Evolutionary conservation across 2,888 invertebrate genomes (phyloP).

Genomic region (Stramonita haemastoma): DNA sequence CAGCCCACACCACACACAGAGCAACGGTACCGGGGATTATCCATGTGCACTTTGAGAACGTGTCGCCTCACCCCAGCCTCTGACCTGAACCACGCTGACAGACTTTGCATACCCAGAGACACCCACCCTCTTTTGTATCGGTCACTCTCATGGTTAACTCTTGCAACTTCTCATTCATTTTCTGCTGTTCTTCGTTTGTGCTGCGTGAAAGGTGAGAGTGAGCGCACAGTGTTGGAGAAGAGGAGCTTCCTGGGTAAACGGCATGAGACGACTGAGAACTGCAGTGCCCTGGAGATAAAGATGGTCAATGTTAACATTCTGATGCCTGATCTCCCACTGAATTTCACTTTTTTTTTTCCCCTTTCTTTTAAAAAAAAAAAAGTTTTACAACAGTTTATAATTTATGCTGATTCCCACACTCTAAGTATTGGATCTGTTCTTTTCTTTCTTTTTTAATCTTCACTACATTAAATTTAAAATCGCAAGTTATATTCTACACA

Average conservation of each 20-base stretch:
- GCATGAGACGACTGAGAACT: not conserved
- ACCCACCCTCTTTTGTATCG: not conserved
- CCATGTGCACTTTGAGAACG: constrained; percentile 24
- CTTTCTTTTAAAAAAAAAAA: too few relatives aligned
- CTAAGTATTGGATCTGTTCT: too few relatives aligned
- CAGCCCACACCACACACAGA: constrained; percentile 31
- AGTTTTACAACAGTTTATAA: too few relatives aligned
- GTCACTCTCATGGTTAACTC: not conserved
- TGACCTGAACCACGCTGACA: constrained; percentile 13
- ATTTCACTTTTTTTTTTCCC: too few relatives aligned
- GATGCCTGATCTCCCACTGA: not conserved
- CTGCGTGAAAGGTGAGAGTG: constrained; percentile 7
- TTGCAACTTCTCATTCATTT: constrained; percentile 1
- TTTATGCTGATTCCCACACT: too few relatives aligned
- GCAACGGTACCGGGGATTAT: constrained; percentile 9
- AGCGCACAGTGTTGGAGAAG: not conserved
- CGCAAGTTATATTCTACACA: too few relatives aligned
- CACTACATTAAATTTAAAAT: too few relatives aligned
- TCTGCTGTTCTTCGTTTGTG: constrained; percentile 2
- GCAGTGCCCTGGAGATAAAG: constrained; percentile 28
- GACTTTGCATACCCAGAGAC: not conserved
- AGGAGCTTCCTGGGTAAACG: not conserved
- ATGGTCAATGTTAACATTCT: constrained; percentile 2
- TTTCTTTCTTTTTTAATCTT: too few relatives aligned
- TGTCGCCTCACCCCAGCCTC: not conserved